These are phyloP conservation scores for Drosophila tsacasi DNA, from an alignment of 1,140 invertebrate genomes.

Conservation along the genomic window DNA sequence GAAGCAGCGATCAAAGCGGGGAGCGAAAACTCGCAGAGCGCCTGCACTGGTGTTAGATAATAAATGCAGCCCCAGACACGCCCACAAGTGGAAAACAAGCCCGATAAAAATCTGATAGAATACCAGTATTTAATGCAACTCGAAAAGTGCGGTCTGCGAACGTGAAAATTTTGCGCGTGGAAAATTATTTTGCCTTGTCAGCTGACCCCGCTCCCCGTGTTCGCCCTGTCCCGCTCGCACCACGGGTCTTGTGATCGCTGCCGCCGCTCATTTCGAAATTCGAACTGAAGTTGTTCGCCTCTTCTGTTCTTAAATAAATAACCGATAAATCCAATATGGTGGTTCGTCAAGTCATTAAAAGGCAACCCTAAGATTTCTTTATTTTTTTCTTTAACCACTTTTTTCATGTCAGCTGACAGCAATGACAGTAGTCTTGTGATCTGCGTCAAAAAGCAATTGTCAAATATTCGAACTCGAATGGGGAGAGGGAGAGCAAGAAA, in stretches of 20 bases:
- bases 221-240: conserved; percentile 24
- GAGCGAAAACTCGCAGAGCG: conserved; percentile 15
- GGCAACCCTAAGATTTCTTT: conserved; percentile 5
- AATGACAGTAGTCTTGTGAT: conserved; percentile 77
- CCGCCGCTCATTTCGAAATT: conserved; percentile 17
- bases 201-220: conserved; percentile 63
- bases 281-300: conserved; percentile 13
- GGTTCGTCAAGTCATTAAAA: conserved; percentile 15
- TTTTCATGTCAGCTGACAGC: conserved; percentile 74
- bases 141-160: conserved; percentile 51
- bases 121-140: conserved; percentile 5
- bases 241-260: conserved; percentile 67
- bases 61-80: conserved; percentile 41
- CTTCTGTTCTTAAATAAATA: background rate
- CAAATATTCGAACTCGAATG: conserved; percentile 78
- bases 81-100: background rate
- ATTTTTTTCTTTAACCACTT: conserved; percentile 32
- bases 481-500: conserved; percentile 27
- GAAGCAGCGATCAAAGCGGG: conserved; percentile 48
- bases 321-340: conserved; percentile 64
- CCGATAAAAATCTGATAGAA: background rate
- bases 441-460: conserved; percentile 77
- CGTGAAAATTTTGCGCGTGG: conserved; percentile 35
- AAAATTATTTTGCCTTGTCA: conserved; percentile 67
- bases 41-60: conserved; percentile 65